Conservation (phyloP, 1,140 invertebrate genomes). For the Rhynchophorus ferrugineus region DNA sequence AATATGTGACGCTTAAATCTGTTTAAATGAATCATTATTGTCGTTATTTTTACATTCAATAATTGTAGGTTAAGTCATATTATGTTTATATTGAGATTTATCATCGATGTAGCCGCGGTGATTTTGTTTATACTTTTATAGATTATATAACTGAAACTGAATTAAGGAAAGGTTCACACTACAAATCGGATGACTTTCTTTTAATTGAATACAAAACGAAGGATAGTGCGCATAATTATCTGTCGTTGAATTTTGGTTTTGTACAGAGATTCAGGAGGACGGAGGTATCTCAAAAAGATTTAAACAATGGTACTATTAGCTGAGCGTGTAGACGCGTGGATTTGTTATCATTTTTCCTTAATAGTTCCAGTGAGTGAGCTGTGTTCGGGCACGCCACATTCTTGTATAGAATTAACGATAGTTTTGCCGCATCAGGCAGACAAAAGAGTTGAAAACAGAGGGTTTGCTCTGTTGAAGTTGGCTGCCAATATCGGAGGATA, state of each 20-base stretch:
- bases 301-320: background rate
- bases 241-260: conserved; percentile 10
- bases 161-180: conserved; percentile 3
- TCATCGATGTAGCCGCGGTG: no score
- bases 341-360: no score
- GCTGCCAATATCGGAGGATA: conserved; percentile 8
- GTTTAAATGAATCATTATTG: no score
- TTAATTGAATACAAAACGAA: conserved; percentile 8
- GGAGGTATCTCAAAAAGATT: background rate
- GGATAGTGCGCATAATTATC: background rate
- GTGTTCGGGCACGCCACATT: no score
- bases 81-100: no score
- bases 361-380: no score
- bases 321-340: no score
- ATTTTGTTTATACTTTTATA: no score
- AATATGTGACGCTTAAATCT: no score
- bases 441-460: conserved; percentile 4
- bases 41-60: no score
- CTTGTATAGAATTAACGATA: conserved; percentile 14
- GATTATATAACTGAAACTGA: conserved; percentile 8
- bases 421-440: background rate
- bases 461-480: conserved; percentile 9
- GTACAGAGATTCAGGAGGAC: conserved; percentile 8
- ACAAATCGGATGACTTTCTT: conserved; percentile 16
- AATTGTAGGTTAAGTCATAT: no score